Evolutionary conservation across 2,888 invertebrate genomes (phyloP).

Genomic region (Mycalesis mineus): DNA sequence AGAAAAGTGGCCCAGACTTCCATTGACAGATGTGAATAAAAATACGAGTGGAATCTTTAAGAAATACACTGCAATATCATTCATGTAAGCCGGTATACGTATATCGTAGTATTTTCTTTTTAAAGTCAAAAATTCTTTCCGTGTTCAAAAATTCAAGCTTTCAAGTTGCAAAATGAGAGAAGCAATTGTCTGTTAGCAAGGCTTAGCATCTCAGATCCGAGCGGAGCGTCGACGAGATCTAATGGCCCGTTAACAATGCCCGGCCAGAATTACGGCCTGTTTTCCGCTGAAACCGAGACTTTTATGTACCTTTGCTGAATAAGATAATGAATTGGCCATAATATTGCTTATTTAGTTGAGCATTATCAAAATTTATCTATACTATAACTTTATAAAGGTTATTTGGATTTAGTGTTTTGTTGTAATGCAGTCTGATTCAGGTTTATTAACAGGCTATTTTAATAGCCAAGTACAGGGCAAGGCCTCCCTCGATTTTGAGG

Average conservation of each 20-base stretch:
- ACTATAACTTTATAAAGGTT: no score
- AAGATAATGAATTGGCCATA: conserved; percentile 12
- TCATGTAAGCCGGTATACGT: neutral
- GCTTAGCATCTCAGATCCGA: conserved; percentile 38
- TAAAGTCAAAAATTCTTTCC: conserved; percentile 10
- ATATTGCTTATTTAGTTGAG: conserved; percentile 10
- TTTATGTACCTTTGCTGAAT: conserved; percentile 10
- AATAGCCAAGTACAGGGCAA: no score
- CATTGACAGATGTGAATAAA: no score
- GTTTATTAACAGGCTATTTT: no score
- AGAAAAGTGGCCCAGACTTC: no score
- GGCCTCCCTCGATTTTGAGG: no score
- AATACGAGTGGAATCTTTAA: no score
- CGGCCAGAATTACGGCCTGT: conserved; percentile 63
- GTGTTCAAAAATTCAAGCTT: conserved; percentile 13
- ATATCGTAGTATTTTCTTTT: neutral
- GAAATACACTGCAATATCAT: no score
- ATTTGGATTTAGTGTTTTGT: no score
- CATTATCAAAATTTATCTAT: neutral
- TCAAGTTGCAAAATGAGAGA: conserved; percentile 19
- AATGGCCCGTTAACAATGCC: conserved; percentile 70
- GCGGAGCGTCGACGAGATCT: conserved; percentile 52
- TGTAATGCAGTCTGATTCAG: no score
- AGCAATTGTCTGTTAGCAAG: conserved; percentile 23
- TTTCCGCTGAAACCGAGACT: conserved; percentile 54